Percentiles rank a stretch among this genome's conserved stretches.
phyloP scores from a whole-genome alignment of 2,888 invertebrate species.

The Ectemnius continuus region DNA sequence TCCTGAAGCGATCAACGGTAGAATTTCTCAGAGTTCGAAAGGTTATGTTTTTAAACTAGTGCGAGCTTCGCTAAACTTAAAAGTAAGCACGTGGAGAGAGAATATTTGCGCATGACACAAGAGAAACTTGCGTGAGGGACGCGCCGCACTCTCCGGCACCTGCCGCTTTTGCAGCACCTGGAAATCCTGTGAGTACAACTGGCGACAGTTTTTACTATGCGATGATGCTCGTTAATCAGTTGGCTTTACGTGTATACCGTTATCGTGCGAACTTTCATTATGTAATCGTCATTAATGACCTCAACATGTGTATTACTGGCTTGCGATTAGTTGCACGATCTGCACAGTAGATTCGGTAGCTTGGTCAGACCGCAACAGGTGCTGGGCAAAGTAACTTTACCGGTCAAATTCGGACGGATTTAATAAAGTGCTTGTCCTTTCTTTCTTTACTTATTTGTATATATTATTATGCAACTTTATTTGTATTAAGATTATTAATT shows the following conservation, averaged over 20 bases:
- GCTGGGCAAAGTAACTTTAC: no score
- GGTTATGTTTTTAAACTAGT: slow-evolving; percentile 42
- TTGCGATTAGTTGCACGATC: no score
- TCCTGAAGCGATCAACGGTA: background rate
- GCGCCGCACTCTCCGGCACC: background rate
- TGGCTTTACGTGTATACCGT: background rate
- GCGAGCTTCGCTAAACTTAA: slow-evolving; percentile 5
- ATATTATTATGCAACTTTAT: no score
- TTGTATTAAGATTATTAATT: no score
- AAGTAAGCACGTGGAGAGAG: slow-evolving; percentile 28
- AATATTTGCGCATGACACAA: slow-evolving; percentile 24
- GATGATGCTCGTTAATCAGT: background rate
- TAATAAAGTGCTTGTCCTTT: no score
- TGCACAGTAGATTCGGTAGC: no score
- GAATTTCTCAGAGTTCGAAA: slow-evolving; percentile 15
- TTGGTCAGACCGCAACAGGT: no score
- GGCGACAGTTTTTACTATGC: background rate
- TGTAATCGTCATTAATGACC: background rate
- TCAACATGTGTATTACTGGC: no score
- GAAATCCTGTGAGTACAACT: slow-evolving; percentile 16
- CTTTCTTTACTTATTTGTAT: no score
- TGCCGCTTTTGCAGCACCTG: background rate
- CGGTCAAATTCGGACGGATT: no score
- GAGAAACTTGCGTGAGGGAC: slow-evolving; percentile 17
- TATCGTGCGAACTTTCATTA: background rate